phyloP scores from a whole-genome alignment of 2,888 invertebrate genomes.

The Sphaerophoria taeniata region DNA sequence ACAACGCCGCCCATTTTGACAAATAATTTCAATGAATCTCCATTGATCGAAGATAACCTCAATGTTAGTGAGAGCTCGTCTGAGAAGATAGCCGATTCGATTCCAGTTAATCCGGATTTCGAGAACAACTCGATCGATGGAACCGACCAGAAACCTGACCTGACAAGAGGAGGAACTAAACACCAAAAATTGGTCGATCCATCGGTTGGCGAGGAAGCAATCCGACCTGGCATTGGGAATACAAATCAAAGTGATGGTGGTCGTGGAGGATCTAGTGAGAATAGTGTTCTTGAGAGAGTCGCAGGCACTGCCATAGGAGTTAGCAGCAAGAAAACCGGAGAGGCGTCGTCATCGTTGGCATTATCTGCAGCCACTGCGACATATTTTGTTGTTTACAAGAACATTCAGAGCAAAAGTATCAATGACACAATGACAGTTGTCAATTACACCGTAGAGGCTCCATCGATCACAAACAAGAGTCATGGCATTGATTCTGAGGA shows the following conservation, averaged over 20 bases:
- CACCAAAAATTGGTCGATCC: conserved; percentile 21
- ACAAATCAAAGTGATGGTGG: conserved; percentile 39
- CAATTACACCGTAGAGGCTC: conserved; percentile 77
- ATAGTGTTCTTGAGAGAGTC: conserved; percentile 60
- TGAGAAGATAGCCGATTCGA: conserved; percentile 78
- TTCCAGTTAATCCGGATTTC: conserved; percentile 80
- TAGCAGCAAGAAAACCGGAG: conserved; percentile 41
- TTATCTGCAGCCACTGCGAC: conserved; percentile 25
- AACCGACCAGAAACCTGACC: conserved; percentile 75
- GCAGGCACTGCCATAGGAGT: conserved; percentile 65
- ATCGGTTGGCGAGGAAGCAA: conserved; percentile 1
- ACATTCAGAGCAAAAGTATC: conserved; percentile 72
- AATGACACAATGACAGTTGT: conserved; percentile 73
- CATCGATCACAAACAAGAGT: conserved; percentile 78
- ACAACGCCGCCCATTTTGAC: conserved; percentile 49
- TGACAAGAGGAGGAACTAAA: not conserved
- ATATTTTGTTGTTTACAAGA: conserved; percentile 70
- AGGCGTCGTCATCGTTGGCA: conserved; percentile 46
- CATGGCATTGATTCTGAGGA: conserved; percentile 76
- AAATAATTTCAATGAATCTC: conserved; percentile 47
- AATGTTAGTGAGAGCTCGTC: conserved; percentile 77
- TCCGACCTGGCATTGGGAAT: conserved; percentile 1
- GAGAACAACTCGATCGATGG: conserved; percentile 82
- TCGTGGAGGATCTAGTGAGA: conserved; percentile 48
- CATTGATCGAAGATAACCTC: conserved; percentile 42